Percentiles rank a stretch among this genome's conserved stretches.
These are phyloP conservation scores for Odocoileus virginianus DNA, from an alignment of 2,113 vertebrate species.

Conservation along the genomic window DNA sequence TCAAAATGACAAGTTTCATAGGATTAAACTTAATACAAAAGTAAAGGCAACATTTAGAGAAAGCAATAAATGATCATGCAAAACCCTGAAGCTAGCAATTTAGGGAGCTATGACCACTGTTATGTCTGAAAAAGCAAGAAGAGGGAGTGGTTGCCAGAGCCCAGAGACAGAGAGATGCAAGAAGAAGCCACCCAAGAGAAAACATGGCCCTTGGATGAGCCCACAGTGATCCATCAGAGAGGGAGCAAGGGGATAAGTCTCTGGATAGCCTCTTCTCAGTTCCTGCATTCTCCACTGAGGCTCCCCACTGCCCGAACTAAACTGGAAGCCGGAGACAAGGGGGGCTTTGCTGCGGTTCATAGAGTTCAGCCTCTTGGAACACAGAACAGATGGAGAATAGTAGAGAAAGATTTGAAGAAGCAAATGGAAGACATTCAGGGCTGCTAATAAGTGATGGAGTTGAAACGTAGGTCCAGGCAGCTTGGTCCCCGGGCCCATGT, in stretches of 20 bases:
- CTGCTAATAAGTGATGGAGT: no score
- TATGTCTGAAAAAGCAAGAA: neutral
- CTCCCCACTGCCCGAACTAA: neutral
- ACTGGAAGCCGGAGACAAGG: neutral
- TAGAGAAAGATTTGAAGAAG: neutral
- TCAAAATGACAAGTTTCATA: neutral
- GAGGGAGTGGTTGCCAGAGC: neutral
- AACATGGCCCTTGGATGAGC: neutral
- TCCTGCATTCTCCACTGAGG: neutral
- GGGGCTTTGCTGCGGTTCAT: accelerated
- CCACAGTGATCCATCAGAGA: neutral
- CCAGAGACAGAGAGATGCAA: no score
- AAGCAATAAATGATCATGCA: neutral
- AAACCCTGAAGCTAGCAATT: neutral
- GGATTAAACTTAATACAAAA: neutral
- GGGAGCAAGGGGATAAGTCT: neutral
- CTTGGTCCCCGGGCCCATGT: neutral
- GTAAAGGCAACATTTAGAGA: neutral
- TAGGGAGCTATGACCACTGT: no score
- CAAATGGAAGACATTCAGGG: neutral
- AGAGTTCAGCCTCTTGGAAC: neutral
- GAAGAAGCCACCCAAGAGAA: neutral
- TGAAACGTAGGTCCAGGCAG: neutral
- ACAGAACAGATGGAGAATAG: neutral
- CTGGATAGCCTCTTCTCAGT: neutral